These are phyloP conservation scores for Panopea generosa DNA, from an alignment of 2,888 invertebrate genomes.

Conservation along the genomic window DNA sequence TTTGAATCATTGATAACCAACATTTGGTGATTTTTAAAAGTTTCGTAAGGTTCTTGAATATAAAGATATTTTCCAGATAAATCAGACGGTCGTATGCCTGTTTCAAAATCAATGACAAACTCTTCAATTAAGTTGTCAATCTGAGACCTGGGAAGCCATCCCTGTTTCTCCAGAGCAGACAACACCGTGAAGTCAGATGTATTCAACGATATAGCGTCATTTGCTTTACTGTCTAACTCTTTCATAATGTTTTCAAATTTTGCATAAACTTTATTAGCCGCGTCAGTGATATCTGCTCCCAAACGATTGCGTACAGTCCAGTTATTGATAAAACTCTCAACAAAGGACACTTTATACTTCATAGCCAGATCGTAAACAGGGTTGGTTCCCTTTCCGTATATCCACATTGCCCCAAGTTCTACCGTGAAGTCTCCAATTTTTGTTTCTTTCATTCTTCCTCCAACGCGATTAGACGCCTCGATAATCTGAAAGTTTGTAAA, in stretches of 20 bases:
- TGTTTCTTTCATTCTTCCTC: constrained; percentile 40
- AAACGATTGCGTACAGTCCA: constrained; percentile 32
- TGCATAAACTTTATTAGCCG: constrained; percentile 5
- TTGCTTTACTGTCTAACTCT: no score
- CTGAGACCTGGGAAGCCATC: constrained; percentile 33
- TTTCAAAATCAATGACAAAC: constrained; percentile 29
- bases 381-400: constrained; percentile 37
- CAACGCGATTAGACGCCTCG: constrained; percentile 38
- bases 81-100: constrained; percentile 19
- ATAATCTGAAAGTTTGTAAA: constrained; percentile 46
- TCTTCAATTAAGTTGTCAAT: constrained; percentile 42
- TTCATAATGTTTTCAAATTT: no score
- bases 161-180: constrained; percentile 18
- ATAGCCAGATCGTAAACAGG: constrained; percentile 33
- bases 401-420: constrained; percentile 44
- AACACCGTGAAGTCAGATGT: constrained; percentile 25
- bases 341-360: constrained; percentile 19
- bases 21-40: constrained; percentile 21
- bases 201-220: no score
- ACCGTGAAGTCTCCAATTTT: constrained; percentile 38
- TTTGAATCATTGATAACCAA: constrained; percentile 32
- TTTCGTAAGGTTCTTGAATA: constrained; percentile 25
- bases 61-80: constrained; percentile 33
- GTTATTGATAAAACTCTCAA: constrained; percentile 19
- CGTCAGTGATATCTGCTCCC: constrained; percentile 29